Conservation (phyloP, 2,888 invertebrate genomes). For the Taphrorychus bicolor region DNA sequence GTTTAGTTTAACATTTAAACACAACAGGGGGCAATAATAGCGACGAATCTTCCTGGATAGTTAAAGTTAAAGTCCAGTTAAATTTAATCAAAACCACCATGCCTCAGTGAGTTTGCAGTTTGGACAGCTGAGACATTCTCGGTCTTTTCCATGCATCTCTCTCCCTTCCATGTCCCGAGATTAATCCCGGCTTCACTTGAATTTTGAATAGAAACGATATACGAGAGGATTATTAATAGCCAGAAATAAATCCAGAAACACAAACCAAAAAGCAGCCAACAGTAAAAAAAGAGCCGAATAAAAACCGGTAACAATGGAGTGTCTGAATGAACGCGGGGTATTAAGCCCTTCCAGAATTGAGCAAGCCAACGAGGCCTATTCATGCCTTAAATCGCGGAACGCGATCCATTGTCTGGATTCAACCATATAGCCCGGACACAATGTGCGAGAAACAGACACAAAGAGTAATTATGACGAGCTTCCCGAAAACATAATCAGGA, state of each 20-base stretch:
- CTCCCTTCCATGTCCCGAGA: too few species aligned
- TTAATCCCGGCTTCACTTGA: background rate
- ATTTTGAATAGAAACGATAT: too few species aligned
- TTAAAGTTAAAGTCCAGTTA: background rate
- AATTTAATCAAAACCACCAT: background rate
- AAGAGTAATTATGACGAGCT: slow-evolving; percentile 9
- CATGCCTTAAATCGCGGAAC: slow-evolving; percentile 12
- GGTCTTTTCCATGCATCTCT: too few species aligned
- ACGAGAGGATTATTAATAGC: slow-evolving; percentile 4
- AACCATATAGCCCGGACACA: slow-evolving; percentile 6
- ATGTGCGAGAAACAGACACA: slow-evolving; percentile 9
- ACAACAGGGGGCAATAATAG: background rate
- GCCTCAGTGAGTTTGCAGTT: too few species aligned
- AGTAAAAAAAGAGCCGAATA: slow-evolving; percentile 4
- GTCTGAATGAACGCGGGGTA: background rate
- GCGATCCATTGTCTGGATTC: slow-evolving; percentile 11
- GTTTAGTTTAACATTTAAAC: background rate
- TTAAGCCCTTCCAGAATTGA: slow-evolving; percentile 9
- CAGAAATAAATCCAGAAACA: background rate
- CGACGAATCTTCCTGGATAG: background rate
- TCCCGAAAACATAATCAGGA: background rate
- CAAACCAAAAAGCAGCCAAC: background rate
- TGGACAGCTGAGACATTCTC: too few species aligned
- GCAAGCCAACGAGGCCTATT: slow-evolving; percentile 10
- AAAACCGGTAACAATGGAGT: slow-evolving; percentile 10